Evolutionary conservation across 1,140 invertebrate species (phyloP).

Genomic region (Aethina tumida): DNA sequence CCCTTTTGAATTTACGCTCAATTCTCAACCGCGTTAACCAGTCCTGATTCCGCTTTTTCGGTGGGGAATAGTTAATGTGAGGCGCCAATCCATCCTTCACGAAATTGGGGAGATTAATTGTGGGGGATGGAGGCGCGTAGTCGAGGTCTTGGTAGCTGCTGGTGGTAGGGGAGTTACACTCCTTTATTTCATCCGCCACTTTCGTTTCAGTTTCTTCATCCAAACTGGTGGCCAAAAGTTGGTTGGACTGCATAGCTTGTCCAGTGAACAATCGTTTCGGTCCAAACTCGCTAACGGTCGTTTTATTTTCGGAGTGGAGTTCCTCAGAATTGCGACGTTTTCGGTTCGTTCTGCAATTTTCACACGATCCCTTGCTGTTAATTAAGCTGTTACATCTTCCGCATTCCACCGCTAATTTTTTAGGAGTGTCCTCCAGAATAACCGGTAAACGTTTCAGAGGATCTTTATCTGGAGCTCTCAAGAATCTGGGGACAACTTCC

Average conservation of each 20-base stretch:
- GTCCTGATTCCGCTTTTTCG: slow-evolving; percentile 54
- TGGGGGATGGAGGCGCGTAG: slow-evolving; percentile 37
- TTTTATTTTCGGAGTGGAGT: slow-evolving; percentile 15
- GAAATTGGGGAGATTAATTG: slow-evolving; percentile 65
- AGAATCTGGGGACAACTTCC: slow-evolving; percentile 33
- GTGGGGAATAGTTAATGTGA: slow-evolving; percentile 59
- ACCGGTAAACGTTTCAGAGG: too few relatives aligned
- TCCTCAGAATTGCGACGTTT: slow-evolving; percentile 17
- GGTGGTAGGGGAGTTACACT: too few relatives aligned
- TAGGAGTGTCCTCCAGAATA: slow-evolving; percentile 6
- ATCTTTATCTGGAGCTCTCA: not conserved
- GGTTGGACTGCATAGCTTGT: too few relatives aligned
- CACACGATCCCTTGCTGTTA: slow-evolving; percentile 15
- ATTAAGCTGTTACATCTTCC: slow-evolving; percentile 16
- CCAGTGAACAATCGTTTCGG: slow-evolving; percentile 21
- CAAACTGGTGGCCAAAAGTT: too few relatives aligned
- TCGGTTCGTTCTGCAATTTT: slow-evolving; percentile 17
- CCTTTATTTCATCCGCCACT: slow-evolving; percentile 5
- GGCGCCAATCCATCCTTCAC: slow-evolving; percentile 65
- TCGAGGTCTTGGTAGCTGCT: slow-evolving; percentile 6
- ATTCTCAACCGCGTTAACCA: slow-evolving; percentile 61
- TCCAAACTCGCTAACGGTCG: slow-evolving; percentile 15
- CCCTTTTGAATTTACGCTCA: slow-evolving; percentile 37
- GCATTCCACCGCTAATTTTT: slow-evolving; percentile 19
- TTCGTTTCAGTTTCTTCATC: slow-evolving; percentile 9